phyloP scores from a whole-genome alignment of 1,140 invertebrate genomes.

The Pollicipes pollicipes region DNA sequence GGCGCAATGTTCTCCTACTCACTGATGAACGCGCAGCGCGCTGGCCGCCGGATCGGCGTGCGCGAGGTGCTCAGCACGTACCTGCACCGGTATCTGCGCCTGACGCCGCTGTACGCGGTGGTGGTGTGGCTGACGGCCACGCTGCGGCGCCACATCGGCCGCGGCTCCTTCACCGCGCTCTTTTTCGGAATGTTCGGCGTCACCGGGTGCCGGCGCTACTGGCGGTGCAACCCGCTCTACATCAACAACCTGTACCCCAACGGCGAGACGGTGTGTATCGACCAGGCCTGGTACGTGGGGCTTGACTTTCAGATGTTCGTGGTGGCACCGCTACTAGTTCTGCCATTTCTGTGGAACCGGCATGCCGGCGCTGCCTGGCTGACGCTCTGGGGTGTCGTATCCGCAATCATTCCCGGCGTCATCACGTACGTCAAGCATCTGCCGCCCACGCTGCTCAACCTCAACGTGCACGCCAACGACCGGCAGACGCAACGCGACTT shows the following conservation, averaged over 20 bases:
- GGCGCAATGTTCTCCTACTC: background rate
- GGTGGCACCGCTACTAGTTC: conserved; percentile 43
- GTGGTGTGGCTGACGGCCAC: background rate
- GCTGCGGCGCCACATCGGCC: background rate
- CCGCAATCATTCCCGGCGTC: conserved; percentile 39
- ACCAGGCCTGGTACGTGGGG: conserved; percentile 55
- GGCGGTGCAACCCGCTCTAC: conserved; percentile 12
- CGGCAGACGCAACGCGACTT: background rate
- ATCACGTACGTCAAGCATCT: conserved; percentile 37
- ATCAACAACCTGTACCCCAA: conserved; percentile 8
- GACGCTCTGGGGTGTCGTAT: conserved; percentile 31
- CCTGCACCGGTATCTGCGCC: background rate
- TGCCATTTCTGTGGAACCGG: conserved; percentile 44
- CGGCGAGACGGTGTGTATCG: conserved; percentile 36
- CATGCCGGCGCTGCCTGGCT: conserved; percentile 38
- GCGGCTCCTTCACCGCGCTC: background rate
- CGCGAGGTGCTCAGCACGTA: background rate
- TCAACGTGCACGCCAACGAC: background rate
- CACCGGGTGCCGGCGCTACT: conserved; percentile 4
- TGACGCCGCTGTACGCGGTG: background rate
- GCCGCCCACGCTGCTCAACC: conserved; percentile 8
- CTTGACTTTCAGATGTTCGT: conserved; percentile 65
- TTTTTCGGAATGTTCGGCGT: background rate
- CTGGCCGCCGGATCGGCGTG: background rate
- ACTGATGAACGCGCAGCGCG: background rate